These are phyloP conservation scores for Poeciliopsis paucimaculata DNA, from an alignment of 2,797 vertebrate genomes.

Conservation along the genomic window DNA sequence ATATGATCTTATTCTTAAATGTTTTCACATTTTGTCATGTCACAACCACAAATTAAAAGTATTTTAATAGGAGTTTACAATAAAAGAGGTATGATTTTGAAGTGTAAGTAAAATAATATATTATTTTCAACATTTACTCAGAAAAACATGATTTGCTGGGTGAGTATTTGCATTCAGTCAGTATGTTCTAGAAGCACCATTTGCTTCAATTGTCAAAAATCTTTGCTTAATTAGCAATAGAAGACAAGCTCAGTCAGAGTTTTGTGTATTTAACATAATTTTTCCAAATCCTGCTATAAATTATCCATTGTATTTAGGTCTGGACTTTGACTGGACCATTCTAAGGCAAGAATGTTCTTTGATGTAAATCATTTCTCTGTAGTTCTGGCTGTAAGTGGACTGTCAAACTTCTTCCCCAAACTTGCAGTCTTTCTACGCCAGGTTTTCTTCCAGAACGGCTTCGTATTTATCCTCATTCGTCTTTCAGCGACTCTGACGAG, in stretches of 20 bases:
- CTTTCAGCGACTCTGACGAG: background rate
- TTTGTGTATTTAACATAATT: background rate
- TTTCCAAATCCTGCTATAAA: background rate
- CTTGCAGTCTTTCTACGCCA: background rate
- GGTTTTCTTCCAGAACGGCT: background rate
- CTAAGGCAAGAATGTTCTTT: background rate
- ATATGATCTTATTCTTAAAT: background rate
- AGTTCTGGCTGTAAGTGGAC: background rate
- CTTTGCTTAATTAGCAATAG: background rate
- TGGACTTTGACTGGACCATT: background rate
- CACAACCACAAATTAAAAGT: background rate
- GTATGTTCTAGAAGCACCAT: background rate
- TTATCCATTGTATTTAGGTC: background rate
- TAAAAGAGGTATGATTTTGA: background rate
- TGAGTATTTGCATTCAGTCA: background rate
- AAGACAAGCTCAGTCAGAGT: background rate
- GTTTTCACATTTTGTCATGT: background rate
- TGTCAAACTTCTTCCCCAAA: background rate
- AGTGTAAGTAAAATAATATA: background rate
- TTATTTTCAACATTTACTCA: background rate
- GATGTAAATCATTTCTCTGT: background rate
- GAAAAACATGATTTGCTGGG: background rate
- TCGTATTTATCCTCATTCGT: background rate
- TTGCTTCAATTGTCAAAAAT: background rate
- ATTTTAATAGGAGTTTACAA: background rate